Evolutionary conservation across 2,113 vertebrate species (phyloP), one percentile per base, ranked within the genome.

Genomic region (Cepphus grylle): DNA sequence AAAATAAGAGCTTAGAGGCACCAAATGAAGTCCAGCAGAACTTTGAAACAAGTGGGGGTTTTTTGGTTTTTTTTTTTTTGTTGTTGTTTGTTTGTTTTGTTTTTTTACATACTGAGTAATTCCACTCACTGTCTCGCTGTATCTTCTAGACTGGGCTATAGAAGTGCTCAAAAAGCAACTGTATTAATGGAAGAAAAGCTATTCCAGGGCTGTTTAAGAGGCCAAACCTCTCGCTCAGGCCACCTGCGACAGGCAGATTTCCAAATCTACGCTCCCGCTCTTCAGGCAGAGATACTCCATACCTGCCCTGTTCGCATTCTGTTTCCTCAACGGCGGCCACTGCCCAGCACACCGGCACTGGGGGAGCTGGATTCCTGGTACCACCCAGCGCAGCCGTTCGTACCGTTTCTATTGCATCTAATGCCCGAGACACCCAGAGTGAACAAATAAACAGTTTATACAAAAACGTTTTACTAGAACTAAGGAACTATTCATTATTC

Each of bases 371-470:
- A n/a, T 27, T 85, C 21, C 81, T 38, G 47, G 26, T 18, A 4
- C 2, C 63, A 62, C 3, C 61, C 74, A 15, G 36, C 0, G 6
- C 72, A 65, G 49, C 63, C 55, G 11, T 2, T 50, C 15, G 0
- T 17, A 2, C 5, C 2, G 5, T 4, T n/a, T 36, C 7, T 43
- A 25, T 23, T 67, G 29, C 36, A 16, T n/a, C 66, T 17, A 18
- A 58, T 34, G 32, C 32, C 65, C 52, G 1, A 63, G n/a, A 81
- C 30, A 80, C 43, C 43, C 81, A 38, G 65, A 94, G 86, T 29
- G 74, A 94, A 85, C 87, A 95, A 81, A 71, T 27, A 70, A 67
- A 66, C 77, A 56, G 15, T 53, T 90, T 29, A 76, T 74, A 86
- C 12, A 79, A 92, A 94, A 90, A 19, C 2, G 1, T 71, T 93